Evolutionary conservation across 2,888 invertebrate genomes (phyloP).

Genomic region (Oegoconia quadripuncta): DNA sequence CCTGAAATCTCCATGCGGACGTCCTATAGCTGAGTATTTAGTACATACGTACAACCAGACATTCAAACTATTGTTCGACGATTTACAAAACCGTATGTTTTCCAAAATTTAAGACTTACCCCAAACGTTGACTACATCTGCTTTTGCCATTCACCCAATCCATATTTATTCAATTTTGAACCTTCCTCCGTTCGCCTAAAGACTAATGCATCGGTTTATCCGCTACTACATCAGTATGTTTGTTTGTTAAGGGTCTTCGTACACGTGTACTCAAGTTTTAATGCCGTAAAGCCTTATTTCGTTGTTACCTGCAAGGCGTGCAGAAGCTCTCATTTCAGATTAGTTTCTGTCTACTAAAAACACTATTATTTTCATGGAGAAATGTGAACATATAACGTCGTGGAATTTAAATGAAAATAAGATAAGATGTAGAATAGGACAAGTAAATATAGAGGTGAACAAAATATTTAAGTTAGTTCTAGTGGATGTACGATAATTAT

Average conservation of each 20-base stretch:
- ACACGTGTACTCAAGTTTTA: constrained; percentile 44
- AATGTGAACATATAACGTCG: no score
- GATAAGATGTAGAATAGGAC: no score
- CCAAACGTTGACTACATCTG: constrained; percentile 26
- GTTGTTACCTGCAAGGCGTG: constrained; percentile 40
- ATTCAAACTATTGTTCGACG: constrained; percentile 1
- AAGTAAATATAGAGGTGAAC: no score
- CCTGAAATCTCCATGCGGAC: no score
- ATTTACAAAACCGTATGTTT: constrained; percentile 23
- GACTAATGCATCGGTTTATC: constrained; percentile 4
- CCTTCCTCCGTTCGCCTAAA: constrained; percentile 20
- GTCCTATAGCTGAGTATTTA: no score
- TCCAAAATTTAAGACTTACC: constrained; percentile 25
- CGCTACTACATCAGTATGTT: constrained; percentile 16
- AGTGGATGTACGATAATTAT: no score
- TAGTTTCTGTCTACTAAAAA: constrained; percentile 27
- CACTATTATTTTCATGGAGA: constrained; percentile 5
- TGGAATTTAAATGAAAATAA: no score
- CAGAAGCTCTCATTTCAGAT: constrained; percentile 34
- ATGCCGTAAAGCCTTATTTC: constrained; percentile 45
- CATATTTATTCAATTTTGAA: constrained; percentile 11
- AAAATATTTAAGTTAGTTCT: no score
- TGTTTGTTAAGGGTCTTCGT: constrained; percentile 21
- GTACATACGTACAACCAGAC: not conserved
- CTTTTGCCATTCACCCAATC: constrained; percentile 19